Evolutionary conservation across 2,797 vertebrate genomes (phyloP), one percentile per base, ranked within the genome.

Genomic region (Rhynchotus rufescens): DNA sequence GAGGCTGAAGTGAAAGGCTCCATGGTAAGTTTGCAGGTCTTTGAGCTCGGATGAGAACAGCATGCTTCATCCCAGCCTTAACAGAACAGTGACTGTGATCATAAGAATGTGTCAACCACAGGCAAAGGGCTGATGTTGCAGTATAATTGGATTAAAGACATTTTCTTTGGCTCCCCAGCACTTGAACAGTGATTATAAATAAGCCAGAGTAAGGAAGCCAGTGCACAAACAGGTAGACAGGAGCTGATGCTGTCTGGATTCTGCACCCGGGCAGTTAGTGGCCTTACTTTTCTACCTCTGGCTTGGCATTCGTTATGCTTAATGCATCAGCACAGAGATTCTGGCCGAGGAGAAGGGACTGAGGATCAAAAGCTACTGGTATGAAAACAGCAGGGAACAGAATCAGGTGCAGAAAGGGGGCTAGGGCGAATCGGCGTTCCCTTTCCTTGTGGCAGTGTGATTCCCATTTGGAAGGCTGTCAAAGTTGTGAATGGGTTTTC

Each of bases 81-180:
- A 94, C 88, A 91, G 82, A 84, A 85, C 67, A 90, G 66, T 42
- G n/a, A 79, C 86, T 91, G 88, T 92, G 80, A 64, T 84, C n/a
- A 1, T 65, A 85, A 80, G 77, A 62, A 67, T 91, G 81, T 81
- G 95, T 89, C 86, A 90, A 82, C 71, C 84, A 30, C 71, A 44
- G 80, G 82, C 21, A 0, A 71, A 86, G 45, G 45, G 40, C 59
- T 91, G 60, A 42, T 60, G 45, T n/a, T 93, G 84, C 62, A 59
- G 44, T 77, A 87, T 80, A 66, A 52, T 56, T 60, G 28, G 52
- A 7, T 85, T 88, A 54, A 76, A 89, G 52, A 51, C 0, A 0
- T 87, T 96, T 94, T 87, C 74, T 89, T 94, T 96, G 89, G 84
- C 93, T 92, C 14, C 2, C 74, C 79, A 62, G 79, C 19, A 22